phyloP scores from a whole-genome alignment of 2,113 vertebrate species.

The Anas platyrhynchos region DNA sequence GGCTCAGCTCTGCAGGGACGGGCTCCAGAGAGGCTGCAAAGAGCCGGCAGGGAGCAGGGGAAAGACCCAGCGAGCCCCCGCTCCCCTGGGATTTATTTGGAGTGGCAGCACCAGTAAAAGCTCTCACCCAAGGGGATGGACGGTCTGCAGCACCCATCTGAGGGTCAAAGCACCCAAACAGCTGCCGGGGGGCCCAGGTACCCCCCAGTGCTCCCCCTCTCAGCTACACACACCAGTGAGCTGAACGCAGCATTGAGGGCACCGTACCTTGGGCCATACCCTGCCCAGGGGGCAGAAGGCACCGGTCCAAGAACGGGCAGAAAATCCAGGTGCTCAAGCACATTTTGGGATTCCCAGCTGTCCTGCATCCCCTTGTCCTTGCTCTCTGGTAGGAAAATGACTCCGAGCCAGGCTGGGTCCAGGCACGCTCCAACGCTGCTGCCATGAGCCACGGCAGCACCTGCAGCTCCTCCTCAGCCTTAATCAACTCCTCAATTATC shows the following conservation, averaged over 20 bases:
- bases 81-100: neutral
- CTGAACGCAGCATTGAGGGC: too few species aligned
- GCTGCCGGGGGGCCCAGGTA: neutral
- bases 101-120: neutral
- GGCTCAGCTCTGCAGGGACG: neutral
- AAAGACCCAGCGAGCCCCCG: neutral
- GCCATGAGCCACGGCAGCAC: neutral
- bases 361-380: neutral
- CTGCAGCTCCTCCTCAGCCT: neutral
- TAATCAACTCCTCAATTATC: neutral
- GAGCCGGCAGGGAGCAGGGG: neutral
- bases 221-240: neutral
- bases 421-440: neutral
- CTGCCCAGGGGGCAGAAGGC: neutral
- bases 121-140: neutral
- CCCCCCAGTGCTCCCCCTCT: neutral
- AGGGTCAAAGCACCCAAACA: neutral
- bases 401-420: neutral
- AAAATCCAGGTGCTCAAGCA: fast-evolving
- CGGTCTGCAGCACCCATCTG: neutral
- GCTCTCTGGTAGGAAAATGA: neutral
- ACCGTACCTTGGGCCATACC: neutral
- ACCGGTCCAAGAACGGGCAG: fast-evolving
- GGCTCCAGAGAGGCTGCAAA: fast-evolving
- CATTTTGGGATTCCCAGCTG: fast-evolving